These are phyloP conservation scores for Panonychus citri DNA, from an alignment of 1,140 invertebrate species.

Conservation along the genomic window DNA sequence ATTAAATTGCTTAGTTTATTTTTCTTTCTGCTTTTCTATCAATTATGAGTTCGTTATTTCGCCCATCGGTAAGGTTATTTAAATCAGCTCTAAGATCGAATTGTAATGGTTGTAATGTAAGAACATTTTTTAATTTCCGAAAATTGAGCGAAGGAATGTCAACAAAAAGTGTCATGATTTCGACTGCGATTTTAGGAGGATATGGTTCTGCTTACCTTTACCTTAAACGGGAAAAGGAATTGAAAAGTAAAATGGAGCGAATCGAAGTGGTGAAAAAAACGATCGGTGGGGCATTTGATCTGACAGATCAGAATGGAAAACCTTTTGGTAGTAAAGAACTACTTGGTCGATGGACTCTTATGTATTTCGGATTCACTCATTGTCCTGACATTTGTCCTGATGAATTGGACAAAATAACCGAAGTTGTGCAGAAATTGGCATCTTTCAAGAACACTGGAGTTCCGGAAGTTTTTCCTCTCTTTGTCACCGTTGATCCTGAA, in stretches of 20 bases:
- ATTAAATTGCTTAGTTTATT: too few relatives aligned
- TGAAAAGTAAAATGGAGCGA: slow-evolving; percentile 41
- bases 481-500: slow-evolving; percentile 88
- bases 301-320: slow-evolving; percentile 62
- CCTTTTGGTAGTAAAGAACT: slow-evolving; percentile 61
- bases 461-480: slow-evolving; percentile 55
- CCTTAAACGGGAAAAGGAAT: slow-evolving; percentile 47
- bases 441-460: slow-evolving; percentile 18
- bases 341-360: slow-evolving; percentile 72
- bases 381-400: slow-evolving; percentile 88
- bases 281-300: slow-evolving; percentile 76
- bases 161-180: not conserved
- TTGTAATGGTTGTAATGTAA: too few relatives aligned
- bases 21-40: too few relatives aligned
- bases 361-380: slow-evolving; percentile 99
- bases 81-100: too few relatives aligned
- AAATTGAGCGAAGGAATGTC: not conserved
- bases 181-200: not conserved
- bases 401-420: slow-evolving; percentile 84
- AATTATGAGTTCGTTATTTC: too few relatives aligned
- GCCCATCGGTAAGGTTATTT: too few relatives aligned
- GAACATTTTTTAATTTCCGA: too few relatives aligned
- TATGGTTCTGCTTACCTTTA: slow-evolving; percentile 18
- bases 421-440: slow-evolving; percentile 8
- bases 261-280: slow-evolving; percentile 58